Percentiles rank a stretch among this genome's conserved stretches.
Conservation (phyloP, 2,888 invertebrate genomes). For the Mesorhabditis spiculigera region DNA sequence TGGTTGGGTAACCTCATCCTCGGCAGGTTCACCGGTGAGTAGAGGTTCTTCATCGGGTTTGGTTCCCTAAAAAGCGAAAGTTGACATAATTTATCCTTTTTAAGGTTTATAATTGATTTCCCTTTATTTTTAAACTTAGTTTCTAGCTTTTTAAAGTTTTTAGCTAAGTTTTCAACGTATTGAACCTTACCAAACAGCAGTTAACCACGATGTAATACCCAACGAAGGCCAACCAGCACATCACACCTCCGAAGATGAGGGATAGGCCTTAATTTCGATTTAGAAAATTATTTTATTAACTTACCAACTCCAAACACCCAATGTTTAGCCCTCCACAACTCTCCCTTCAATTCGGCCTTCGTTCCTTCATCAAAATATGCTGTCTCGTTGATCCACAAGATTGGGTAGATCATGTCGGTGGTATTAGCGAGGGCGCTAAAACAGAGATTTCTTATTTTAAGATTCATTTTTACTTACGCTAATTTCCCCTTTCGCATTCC, state of each 20-base stretch:
- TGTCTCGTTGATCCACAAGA: slow-evolving; percentile 56
- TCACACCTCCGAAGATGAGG: background rate
- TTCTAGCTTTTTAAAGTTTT: background rate
- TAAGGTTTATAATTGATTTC: too few relatives aligned
- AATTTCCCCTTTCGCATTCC: slow-evolving; percentile 50
- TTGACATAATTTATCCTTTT: too few relatives aligned
- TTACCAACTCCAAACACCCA: slow-evolving; percentile 10
- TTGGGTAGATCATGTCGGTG: slow-evolving; percentile 40
- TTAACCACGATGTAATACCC: background rate
- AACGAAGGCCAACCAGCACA: slow-evolving; percentile 1
- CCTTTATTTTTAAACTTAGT: too few relatives aligned
- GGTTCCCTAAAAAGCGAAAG: too few relatives aligned
- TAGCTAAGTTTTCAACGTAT: background rate
- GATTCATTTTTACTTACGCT: slow-evolving; percentile 20
- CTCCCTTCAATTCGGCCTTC: slow-evolving; percentile 30
- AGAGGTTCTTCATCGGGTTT: too few relatives aligned
- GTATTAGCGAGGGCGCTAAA: slow-evolving; percentile 30
- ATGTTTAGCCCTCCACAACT: slow-evolving; percentile 16
- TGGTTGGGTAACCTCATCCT: too few relatives aligned
- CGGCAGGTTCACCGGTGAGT: too few relatives aligned
- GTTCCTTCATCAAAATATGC: slow-evolving; percentile 46
- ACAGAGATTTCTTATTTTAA: background rate
- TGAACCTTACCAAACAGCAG: background rate
- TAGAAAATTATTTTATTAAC: background rate
- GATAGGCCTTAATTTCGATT: background rate